Conservation (phyloP, 2,113 vertebrate genomes). For the Plecotus auritus region DNA sequence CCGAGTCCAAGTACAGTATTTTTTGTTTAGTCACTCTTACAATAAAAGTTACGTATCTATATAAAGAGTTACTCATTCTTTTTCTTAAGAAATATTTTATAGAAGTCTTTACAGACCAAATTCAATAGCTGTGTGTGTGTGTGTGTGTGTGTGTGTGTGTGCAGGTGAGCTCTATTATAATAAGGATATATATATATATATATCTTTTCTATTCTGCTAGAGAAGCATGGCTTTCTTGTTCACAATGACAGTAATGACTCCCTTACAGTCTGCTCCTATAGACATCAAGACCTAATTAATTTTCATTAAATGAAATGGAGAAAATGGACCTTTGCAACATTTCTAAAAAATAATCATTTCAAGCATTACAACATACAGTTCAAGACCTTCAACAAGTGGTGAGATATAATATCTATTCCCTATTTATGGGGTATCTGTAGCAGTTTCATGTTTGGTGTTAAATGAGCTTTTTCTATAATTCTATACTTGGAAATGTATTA, state of each 20-base stretch:
- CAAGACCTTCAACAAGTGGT: neutral
- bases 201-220: neutral
- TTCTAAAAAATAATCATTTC: neutral
- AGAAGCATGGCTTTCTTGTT: neutral
- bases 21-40: neutral
- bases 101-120: constrained; percentile 66
- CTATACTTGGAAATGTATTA: neutral
- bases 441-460: neutral
- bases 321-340: neutral
- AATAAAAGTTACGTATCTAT: neutral
- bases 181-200: no score
- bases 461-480: neutral
- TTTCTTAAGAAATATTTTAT: constrained; percentile 63
- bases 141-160: neutral
- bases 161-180: no score
- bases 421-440: neutral
- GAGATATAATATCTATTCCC: neutral
- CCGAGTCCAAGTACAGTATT: neutral
- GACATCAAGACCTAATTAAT: neutral
- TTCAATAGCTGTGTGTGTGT: neutral
- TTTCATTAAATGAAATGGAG: neutral
- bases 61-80: constrained; percentile 20
- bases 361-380: neutral
- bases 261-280: neutral
- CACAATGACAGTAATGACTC: neutral